These are phyloP conservation scores for Phainopepla nitens DNA, from an alignment of 2,113 vertebrate genomes.

Conservation along the genomic window DNA sequence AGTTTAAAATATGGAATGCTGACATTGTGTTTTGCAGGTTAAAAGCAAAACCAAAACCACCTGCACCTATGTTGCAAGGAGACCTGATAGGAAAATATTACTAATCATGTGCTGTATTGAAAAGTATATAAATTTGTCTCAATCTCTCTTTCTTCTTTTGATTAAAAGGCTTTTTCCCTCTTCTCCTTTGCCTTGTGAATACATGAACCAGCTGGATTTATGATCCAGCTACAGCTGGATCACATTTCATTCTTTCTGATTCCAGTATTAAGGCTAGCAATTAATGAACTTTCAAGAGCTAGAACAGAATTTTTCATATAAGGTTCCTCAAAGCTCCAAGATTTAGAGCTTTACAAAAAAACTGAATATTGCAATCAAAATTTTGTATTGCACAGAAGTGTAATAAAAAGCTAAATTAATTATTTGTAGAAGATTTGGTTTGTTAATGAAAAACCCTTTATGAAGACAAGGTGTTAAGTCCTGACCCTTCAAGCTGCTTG, in stretches of 20 bases:
- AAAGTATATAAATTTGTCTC: neutral
- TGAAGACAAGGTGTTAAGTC: neutral
- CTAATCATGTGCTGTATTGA: neutral
- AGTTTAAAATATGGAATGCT: neutral
- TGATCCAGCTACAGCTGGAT: neutral
- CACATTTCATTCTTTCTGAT: neutral
- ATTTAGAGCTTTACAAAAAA: neutral
- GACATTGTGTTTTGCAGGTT: neutral
- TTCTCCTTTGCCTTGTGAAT: neutral
- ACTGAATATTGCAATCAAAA: neutral
- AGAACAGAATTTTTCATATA: neutral
- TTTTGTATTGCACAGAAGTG: neutral
- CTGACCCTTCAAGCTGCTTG: neutral
- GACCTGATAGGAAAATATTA: neutral
- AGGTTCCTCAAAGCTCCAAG: neutral
- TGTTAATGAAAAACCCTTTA: neutral
- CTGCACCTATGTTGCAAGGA: neutral
- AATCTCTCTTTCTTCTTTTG: neutral
- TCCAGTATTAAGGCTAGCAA: neutral
- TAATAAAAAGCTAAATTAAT: neutral
- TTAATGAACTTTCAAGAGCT: neutral
- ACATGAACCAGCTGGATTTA: neutral
- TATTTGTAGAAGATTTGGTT: neutral
- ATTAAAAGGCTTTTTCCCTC: neutral
- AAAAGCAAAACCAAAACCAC: neutral